Base-by-base conservation (phyloP, 2,113 vertebrate genomes). In the Anas platyrhynchos region DNA sequence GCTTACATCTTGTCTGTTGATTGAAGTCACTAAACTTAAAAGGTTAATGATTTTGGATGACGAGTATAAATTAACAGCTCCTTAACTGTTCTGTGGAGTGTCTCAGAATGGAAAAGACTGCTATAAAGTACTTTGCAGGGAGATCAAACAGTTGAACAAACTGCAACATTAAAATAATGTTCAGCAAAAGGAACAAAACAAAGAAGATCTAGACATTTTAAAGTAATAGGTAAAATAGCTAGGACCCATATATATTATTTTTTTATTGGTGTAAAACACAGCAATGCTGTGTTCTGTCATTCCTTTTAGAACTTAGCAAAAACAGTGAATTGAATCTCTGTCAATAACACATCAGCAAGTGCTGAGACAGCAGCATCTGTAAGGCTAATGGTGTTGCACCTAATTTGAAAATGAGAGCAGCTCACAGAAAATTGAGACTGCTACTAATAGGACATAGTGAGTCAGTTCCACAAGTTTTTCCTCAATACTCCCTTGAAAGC, bases 401-500 rank as follows among this genome's bases (percentile, higher is more conserved):
- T 86, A 22, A 62, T 71, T 77, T 81, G 83, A 71, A 91, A 90
- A 12, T 86, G 68, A 89, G 88, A 93, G 75, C 48, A 73, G 54
- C 56, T 83, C 59, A 71, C 7, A 59, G 65, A 83, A 91, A 79
- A 80, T 23, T 55, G 63, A 88, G 63, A 80, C 31, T 88, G 59
- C 68, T 74, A 63, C 72, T 59, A 83, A 67, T 4, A 71, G n/a
- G 14, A 80, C 31, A 73, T 6, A 65, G 29, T 29, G 27, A 91
- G 21, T 81, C 72, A 88, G 68, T 81, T 86, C 44, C 67, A 76
- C 41, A 91, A 80, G 50, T 59, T 27, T 20, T 72, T 32, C 25
- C 13, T 83, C 67, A 75, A 36, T 25, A 11, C 13, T 62, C 21
- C n/a, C 31, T 26, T 67, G 22, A 71, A 88, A 94, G 9, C 27